phyloP scores from a whole-genome alignment of 2,113 vertebrate genomes.

The Psilopsiagon aurifrons region DNA sequence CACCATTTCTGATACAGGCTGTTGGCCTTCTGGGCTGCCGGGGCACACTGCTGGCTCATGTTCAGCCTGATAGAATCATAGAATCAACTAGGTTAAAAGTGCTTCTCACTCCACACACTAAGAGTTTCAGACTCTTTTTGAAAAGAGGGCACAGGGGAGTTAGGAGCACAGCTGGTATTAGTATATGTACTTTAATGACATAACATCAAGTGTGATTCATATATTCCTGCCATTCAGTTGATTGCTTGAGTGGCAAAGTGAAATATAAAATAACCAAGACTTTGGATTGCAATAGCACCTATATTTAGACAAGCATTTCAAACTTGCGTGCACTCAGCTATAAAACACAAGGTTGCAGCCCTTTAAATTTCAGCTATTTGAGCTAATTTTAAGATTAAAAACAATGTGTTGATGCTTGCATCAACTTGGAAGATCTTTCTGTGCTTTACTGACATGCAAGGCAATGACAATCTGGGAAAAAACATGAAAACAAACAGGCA shows the following conservation, averaged over 20 bases:
- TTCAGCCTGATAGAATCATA: background rate
- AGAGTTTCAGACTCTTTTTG: background rate
- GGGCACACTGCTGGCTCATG: background rate
- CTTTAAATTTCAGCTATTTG: background rate
- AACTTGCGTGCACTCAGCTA: background rate
- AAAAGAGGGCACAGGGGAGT: background rate
- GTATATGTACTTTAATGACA: background rate
- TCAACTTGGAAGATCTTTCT: background rate
- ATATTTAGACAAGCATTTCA: background rate
- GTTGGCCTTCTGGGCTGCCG: background rate
- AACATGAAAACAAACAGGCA: background rate
- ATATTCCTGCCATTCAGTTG: background rate
- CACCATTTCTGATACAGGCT: background rate
- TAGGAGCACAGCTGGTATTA: background rate
- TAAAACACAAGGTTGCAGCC: background rate
- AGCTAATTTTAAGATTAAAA: background rate
- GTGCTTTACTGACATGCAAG: background rate
- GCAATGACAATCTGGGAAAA: background rate
- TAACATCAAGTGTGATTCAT: rapidly evolving
- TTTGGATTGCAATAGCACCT: background rate
- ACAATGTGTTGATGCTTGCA: background rate
- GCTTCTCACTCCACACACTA: background rate
- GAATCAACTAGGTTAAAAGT: background rate
- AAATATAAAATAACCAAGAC: background rate
- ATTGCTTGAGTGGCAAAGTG: background rate